Base-by-base conservation (phyloP, 2,113 vertebrate species). In the Coryphaenoides rupestris region DNA sequence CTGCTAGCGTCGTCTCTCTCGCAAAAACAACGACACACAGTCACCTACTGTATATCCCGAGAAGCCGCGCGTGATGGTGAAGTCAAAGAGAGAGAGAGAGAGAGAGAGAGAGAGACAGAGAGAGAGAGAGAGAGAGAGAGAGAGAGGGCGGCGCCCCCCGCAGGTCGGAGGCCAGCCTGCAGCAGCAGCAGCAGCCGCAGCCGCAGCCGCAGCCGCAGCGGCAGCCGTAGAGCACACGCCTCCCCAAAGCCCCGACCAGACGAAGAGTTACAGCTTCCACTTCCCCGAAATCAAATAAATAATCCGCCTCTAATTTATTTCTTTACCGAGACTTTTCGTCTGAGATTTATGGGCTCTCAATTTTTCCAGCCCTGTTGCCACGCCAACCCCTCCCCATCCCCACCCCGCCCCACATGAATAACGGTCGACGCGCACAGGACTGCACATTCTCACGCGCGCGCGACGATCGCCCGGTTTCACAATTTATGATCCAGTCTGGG, bases 141-240 rank as follows among this genome's bases (percentile, higher is more conserved):
- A 40, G 33, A 40, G 33, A 40, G 33, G 13, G 33, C 9, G 9
- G 33, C 33, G 33, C n/a, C n/a, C n/a, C n/a, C n/a, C n/a, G n/a
- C n/a, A n/a, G n/a, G n/a, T n/a, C n/a, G n/a, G n/a, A n/a, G n/a
- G n/a, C 45, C 72, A 78, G 66, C 70, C 63, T 17, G 55, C 69
- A 79, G 71, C 62, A 83, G 86, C 68, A 90, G 87, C 81, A 91
- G 89, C 89, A 91, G 90, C 90, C 91, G 89, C 70, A 87, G 78
- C 81, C n/a, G 84, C 89, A 89, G 89, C 89, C 91, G 90, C 84
- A 83, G 72, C 65, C 58, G 62, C 65, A 73, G 80, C 82, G 83
- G 85, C 84, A 86, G 76, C 85, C 86, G 72, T n/a, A n/a, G n/a
- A n/a, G n/a, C n/a, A n/a, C n/a, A n/a, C n/a, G n/a, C n/a, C n/a